phyloP scores from a whole-genome alignment of 2,797 vertebrate genomes.

The Balearica regulorum region DNA sequence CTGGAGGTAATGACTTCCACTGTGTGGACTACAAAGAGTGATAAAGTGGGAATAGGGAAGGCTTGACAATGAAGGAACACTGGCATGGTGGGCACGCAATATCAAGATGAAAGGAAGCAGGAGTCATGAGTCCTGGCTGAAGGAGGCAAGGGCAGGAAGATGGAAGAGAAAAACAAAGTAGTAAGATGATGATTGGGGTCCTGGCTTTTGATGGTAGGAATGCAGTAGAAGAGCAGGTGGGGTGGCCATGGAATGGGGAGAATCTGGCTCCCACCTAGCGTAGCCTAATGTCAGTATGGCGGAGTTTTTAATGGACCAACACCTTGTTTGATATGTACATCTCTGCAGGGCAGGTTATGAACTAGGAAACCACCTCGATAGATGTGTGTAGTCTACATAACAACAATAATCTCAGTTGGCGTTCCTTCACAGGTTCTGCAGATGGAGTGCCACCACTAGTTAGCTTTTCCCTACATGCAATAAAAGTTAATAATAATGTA shows the following conservation, averaged over 20 bases:
- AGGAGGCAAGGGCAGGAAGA: background rate
- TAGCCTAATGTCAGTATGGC: background rate
- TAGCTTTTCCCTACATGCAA: background rate
- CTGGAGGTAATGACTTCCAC: background rate
- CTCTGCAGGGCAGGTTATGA: background rate
- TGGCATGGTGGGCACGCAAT: background rate
- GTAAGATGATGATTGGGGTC: background rate
- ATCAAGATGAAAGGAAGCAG: background rate
- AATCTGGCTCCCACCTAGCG: background rate
- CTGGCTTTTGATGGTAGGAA: background rate
- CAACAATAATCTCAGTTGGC: background rate
- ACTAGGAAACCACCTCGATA: background rate
- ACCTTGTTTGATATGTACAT: background rate
- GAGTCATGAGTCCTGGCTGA: background rate
- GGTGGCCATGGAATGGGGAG: background rate
- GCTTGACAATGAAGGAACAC: background rate
- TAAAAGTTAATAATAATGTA: background rate
- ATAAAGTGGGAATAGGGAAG: background rate
- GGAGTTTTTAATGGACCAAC: background rate
- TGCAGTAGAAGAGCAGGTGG: background rate
- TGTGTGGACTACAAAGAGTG: background rate
- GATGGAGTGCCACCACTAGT: background rate
- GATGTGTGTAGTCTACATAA: background rate
- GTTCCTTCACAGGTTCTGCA: background rate
- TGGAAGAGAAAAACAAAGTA: background rate